Evolutionary conservation across 2,888 invertebrate genomes (phyloP).

Genomic region (Synanthedon tipuliformis): DNA sequence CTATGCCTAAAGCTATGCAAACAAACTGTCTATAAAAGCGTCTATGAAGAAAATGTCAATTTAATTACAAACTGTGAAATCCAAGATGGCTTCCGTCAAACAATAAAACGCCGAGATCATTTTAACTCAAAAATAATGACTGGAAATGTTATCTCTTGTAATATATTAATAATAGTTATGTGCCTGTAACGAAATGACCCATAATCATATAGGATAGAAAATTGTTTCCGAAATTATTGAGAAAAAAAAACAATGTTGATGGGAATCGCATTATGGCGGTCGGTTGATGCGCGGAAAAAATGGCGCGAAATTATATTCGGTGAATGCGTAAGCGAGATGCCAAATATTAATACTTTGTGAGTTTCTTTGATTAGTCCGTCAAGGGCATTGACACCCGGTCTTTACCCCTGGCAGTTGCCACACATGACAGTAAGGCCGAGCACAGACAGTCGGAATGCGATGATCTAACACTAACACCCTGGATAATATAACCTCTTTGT

Average conservation of each 20-base stretch:
- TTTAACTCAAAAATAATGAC: constrained; percentile 37
- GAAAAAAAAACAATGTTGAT: constrained; percentile 46
- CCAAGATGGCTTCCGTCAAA: constrained; percentile 5
- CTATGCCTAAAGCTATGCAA: too few species aligned
- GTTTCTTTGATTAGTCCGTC: constrained; percentile 46
- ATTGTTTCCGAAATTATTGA: constrained; percentile 59
- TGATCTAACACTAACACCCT: too few species aligned
- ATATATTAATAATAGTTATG: constrained; percentile 64
- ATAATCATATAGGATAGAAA: constrained; percentile 66
- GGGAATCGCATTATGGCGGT: constrained; percentile 39
- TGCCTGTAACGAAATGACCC: constrained; percentile 52
- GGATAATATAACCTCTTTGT: too few species aligned
- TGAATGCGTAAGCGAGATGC: constrained; percentile 20
- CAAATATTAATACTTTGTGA: constrained; percentile 27
- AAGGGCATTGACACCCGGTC: background rate
- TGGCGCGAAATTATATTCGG: constrained; percentile 40
- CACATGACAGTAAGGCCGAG: too few species aligned
- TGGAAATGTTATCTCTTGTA: constrained; percentile 30
- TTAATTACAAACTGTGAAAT: constrained; percentile 13
- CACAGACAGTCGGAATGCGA: too few species aligned
- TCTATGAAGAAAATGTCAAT: constrained; percentile 13
- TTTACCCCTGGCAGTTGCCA: too few species aligned
- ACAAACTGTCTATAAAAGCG: too few species aligned
- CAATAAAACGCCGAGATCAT: constrained; percentile 14
- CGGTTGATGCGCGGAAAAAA: constrained; percentile 54